Conservation (phyloP, 2,888 invertebrate species). For the Caenorhabditis afra region DNA sequence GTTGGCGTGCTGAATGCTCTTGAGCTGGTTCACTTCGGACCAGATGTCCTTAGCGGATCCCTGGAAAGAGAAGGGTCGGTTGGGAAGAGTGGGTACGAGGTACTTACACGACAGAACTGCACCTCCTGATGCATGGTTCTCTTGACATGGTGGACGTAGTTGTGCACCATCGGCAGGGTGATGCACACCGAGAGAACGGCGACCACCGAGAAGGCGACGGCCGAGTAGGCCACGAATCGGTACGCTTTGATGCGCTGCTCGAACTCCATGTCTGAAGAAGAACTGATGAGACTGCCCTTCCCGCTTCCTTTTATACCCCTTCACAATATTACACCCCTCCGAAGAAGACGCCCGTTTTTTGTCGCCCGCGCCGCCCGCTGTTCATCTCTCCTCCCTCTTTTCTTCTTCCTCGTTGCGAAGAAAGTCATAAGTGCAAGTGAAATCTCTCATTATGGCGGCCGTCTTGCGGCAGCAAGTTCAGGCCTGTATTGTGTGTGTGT, state of each 20-base stretch:
- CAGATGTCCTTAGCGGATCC: slow-evolving; percentile 68
- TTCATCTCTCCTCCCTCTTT: slow-evolving; percentile 32
- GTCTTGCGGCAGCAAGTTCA: slow-evolving; percentile 25
- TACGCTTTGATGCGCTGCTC: slow-evolving; percentile 69
- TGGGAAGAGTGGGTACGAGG: neutral
- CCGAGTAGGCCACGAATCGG: slow-evolving; percentile 70
- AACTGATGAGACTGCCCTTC: slow-evolving; percentile 25
- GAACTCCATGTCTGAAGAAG: slow-evolving; percentile 62
- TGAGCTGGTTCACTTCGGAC: slow-evolving; percentile 67
- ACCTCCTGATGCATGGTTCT: slow-evolving; percentile 67
- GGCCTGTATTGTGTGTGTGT: slow-evolving; percentile 19
- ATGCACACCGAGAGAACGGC: slow-evolving; percentile 68
- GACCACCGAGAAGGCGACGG: slow-evolving; percentile 70
- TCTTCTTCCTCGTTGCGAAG: slow-evolving; percentile 21
- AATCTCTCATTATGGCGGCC: slow-evolving; percentile 47
- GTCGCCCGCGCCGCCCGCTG: slow-evolving; percentile 27
- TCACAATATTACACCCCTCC: slow-evolving; percentile 23
- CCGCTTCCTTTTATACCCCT: slow-evolving; percentile 30
- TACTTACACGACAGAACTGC: slow-evolving; percentile 63
- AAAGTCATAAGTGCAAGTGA: slow-evolving; percentile 55
- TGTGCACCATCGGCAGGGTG: slow-evolving; percentile 70
- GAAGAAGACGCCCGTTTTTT: slow-evolving; percentile 1
- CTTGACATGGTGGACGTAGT: slow-evolving; percentile 70
- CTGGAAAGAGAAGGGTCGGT: slow-evolving; percentile 31
- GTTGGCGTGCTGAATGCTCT: slow-evolving; percentile 67